Evolutionary conservation across 2,797 vertebrate genomes (phyloP), one percentile per base, ranked within the genome.

Genomic region (Paguma larvata): DNA sequence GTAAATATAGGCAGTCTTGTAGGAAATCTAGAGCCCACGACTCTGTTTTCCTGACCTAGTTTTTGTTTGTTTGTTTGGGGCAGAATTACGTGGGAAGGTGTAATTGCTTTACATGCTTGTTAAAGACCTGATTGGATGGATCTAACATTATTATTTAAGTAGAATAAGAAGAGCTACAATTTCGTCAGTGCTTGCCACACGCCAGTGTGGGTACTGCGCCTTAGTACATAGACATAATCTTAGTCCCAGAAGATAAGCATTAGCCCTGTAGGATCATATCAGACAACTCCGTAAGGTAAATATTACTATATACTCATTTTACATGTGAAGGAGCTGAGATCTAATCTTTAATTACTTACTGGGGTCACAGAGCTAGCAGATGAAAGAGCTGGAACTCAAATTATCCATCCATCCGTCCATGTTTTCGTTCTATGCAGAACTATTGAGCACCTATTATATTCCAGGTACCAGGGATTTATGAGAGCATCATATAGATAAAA

Each of bases 11-110:
- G 46, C 86, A 51, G 19, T 62, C 1, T 13, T 10, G 70, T n/a
- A 46, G 62, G 62, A 75, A 94, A 86, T 70, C 46, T 80, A 83
- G 67, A 62, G 44, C 30, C 46, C 38, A 21, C 65, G 82, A 2
- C 72, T 77, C 2, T 59, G 86, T 96, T 68, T 72, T 78, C 75
- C 59, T 87, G 91, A 89, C 73, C 68, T 88, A 77, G 5, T 78
- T 95, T 93, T 85, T 59, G 21, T 59, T 59, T 59, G 56, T 67
- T 89, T 89, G 53, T 86, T 96, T 95, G 68, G 3, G 63, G 75
- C 32, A 77, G 65, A 84, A 80, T 96, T 84, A 80, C 89, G 78
- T 89, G 93, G 59, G 51, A 91, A 75, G 56, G 63, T 73, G 3
- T 73, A 53, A 89, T 84, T 78, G n/a, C 51, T 94, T 94, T 53